A percentile compares a stretch with the other conserved stretches of the same genome.
Conservation (phyloP, 2,888 invertebrate genomes). For the Anoplius nigerrimus region DNA sequence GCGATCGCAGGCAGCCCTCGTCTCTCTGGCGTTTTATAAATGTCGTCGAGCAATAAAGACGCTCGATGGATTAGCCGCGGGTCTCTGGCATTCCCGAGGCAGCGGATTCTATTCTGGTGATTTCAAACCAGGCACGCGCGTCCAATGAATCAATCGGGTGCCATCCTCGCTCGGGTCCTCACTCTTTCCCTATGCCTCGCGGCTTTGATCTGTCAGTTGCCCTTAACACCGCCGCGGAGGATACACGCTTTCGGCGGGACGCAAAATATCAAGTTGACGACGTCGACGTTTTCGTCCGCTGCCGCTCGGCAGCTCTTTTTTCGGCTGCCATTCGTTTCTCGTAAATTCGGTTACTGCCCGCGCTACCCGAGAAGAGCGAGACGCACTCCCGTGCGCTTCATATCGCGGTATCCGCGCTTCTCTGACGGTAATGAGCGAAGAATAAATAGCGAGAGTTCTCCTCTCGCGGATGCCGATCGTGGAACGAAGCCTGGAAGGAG, state of each 20-base stretch:
- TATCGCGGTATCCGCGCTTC: too few species aligned
- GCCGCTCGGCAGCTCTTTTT: neutral
- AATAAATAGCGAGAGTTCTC: too few species aligned
- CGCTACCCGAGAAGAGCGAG: too few species aligned
- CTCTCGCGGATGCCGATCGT: too few species aligned
- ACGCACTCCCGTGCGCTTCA: too few species aligned
- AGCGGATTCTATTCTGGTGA: conserved; percentile 74
- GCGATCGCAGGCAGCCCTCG: conserved; percentile 49
- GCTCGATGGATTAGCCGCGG: conserved; percentile 73
- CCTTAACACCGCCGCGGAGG: conserved; percentile 19
- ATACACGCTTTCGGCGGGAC: neutral
- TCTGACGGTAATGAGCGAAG: too few species aligned
- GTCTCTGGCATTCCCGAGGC: conserved; percentile 69
- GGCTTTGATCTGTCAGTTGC: conserved; percentile 39
- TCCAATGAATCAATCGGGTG: conserved; percentile 74
- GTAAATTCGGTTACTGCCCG: too few species aligned
- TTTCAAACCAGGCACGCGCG: conserved; percentile 75
- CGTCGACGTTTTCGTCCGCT: neutral
- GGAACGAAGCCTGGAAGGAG: too few species aligned
- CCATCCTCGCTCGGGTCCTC: conserved; percentile 49
- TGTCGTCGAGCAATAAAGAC: conserved; percentile 72
- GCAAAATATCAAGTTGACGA: neutral
- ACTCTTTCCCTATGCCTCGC: conserved; percentile 37
- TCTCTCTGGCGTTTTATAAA: conserved; percentile 66
- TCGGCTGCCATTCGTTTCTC: too few species aligned